These are phyloP conservation scores for Crocuta crocuta DNA, from an alignment of 2,113 vertebrate genomes.

Conservation along the genomic window DNA sequence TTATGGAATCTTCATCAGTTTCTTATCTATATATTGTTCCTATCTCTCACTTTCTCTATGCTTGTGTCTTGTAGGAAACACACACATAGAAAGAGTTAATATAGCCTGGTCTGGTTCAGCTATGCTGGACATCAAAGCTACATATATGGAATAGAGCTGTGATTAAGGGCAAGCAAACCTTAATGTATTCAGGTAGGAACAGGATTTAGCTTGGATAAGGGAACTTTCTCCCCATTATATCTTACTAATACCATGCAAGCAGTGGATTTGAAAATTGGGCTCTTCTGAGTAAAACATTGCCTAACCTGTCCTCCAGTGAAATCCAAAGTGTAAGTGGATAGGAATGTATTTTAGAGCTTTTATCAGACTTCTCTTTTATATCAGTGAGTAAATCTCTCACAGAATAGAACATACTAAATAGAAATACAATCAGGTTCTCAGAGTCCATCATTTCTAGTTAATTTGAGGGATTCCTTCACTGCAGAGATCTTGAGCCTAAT, in stretches of 20 bases:
- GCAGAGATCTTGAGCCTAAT: neutral
- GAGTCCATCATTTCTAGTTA: neutral
- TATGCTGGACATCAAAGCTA: neutral
- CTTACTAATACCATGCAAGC: neutral
- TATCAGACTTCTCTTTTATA: neutral
- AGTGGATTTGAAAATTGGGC: neutral
- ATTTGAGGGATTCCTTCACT: slow-evolving; percentile 1
- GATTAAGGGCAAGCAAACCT: neutral
- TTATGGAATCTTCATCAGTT: neutral
- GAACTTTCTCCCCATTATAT: neutral
- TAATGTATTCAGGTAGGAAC: neutral
- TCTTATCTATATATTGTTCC: neutral
- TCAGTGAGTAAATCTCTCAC: neutral
- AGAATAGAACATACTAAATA: neutral
- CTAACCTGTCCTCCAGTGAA: neutral
- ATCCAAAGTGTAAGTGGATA: neutral
- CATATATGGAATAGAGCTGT: neutral
- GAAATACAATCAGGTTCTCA: neutral
- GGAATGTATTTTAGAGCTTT: neutral
- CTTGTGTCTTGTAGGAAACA: neutral
- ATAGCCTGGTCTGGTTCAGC: neutral
- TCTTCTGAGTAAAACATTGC: neutral
- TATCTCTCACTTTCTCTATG: neutral
- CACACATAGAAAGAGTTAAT: neutral
- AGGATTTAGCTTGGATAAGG: slow-evolving; percentile 8